Conservation (phyloP, 2,888 invertebrate species). For the Lasioglossum morio region DNA sequence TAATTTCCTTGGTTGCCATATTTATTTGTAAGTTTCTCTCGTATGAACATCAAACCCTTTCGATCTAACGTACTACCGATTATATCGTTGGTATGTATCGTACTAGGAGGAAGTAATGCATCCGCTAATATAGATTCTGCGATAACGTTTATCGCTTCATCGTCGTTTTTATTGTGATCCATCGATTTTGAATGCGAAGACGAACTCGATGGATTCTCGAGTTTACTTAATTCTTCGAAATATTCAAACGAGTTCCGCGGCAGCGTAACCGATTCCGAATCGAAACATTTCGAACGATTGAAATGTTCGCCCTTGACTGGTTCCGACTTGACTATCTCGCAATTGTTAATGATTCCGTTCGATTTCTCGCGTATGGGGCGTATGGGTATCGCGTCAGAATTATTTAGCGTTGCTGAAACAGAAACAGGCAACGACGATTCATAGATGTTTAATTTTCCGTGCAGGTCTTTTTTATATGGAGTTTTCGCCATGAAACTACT, state of each 20-base stretch:
- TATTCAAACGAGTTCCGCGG: background rate
- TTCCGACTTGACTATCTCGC: constrained; percentile 43
- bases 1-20: constrained; percentile 67
- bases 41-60: constrained; percentile 76
- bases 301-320: constrained; percentile 18
- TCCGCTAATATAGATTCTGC: constrained; percentile 78
- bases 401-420: constrained; percentile 7
- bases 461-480: constrained; percentile 37
- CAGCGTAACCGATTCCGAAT: background rate
- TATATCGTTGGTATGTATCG: constrained; percentile 75
- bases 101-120: constrained; percentile 78
- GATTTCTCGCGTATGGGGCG: constrained; percentile 22
- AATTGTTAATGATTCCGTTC: constrained; percentile 14
- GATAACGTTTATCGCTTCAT: constrained; percentile 45
- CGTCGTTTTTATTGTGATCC: background rate
- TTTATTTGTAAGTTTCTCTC: constrained; percentile 78
- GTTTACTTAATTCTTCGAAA: constrained; percentile 22
- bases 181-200: constrained; percentile 28
- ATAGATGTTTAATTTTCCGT: constrained; percentile 23
- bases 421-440: background rate
- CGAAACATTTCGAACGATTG: background rate
- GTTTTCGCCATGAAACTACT: constrained; percentile 80
- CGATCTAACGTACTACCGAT: constrained; percentile 80
- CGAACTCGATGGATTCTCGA: constrained; percentile 26
- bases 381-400: background rate